phyloP scores from a whole-genome alignment of 1,140 invertebrate genomes.

The Hirudo medicinalis region DNA sequence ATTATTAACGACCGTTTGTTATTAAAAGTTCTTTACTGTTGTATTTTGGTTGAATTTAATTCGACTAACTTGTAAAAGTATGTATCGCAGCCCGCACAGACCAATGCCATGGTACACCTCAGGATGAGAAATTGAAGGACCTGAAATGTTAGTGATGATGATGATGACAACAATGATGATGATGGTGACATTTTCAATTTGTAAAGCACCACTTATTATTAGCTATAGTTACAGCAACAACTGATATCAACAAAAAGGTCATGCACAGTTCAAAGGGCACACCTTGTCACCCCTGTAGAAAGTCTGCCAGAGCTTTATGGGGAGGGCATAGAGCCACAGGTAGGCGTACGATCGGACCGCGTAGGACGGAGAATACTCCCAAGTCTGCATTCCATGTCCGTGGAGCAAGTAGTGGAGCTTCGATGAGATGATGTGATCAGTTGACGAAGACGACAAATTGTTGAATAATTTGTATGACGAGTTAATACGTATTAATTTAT shows the following conservation, averaged over 20 bases:
- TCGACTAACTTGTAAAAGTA: conserved; percentile 75
- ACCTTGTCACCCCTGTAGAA: conserved; percentile 3
- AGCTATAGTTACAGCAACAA: neutral
- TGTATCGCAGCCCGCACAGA: conserved; percentile 67
- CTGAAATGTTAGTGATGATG: conserved; percentile 39
- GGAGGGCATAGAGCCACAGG: conserved; percentile 13
- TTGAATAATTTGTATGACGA: too few relatives aligned
- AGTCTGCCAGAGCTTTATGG: neutral
- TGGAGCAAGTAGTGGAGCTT: conserved; percentile 68
- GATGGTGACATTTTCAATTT: conserved; percentile 10
- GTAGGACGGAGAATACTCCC: conserved; percentile 94
- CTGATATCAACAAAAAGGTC: neutral
- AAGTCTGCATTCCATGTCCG: conserved; percentile 86
- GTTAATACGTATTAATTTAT: too few relatives aligned
- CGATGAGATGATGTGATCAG: conserved; percentile 33
- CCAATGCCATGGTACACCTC: conserved; percentile 64
- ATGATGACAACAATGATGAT: too few relatives aligned
- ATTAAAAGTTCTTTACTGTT: too few relatives aligned
- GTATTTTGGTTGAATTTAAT: neutral
- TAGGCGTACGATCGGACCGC: conserved; percentile 82
- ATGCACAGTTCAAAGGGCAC: neutral
- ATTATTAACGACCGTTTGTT: too few relatives aligned
- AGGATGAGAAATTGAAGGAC: conserved; percentile 79
- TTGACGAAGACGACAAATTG: conserved; percentile 5
- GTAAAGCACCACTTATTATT: neutral